phyloP scores from a whole-genome alignment of 1,140 invertebrate species.

The Panagrolaimus sp. region DNA sequence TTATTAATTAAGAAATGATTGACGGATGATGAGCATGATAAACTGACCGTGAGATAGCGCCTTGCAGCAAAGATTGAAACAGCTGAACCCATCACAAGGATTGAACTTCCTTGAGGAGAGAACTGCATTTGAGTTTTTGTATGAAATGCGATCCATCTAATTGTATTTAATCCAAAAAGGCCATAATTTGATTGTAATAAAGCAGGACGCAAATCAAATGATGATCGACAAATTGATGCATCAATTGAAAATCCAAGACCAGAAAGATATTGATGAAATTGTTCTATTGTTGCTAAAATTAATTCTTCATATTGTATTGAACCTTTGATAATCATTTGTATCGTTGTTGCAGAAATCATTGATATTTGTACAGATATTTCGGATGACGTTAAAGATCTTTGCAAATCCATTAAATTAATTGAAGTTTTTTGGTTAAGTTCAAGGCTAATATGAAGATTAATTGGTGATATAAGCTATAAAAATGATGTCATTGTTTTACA shows the following conservation, averaged over 20 bases:
- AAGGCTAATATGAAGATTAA: slow-evolving; percentile 9
- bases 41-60: slow-evolving; percentile 30
- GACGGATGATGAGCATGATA: too few species aligned
- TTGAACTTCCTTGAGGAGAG: slow-evolving; percentile 21
- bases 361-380: slow-evolving; percentile 4
- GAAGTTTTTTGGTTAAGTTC: background rate
- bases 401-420: slow-evolving; percentile 1
- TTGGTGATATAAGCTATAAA: slow-evolving; percentile 22
- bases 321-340: background rate
- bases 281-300: background rate
- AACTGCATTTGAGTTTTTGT: slow-evolving; percentile 46
- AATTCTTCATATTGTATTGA: background rate
- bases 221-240: slow-evolving; percentile 21
- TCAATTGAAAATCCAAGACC: background rate
- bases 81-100: slow-evolving; percentile 25
- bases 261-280: background rate
- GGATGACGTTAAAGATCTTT: background rate
- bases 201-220: slow-evolving; percentile 35
- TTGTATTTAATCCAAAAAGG: slow-evolving; percentile 30
- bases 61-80: slow-evolving; percentile 30
- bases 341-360: background rate
- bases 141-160: slow-evolving; percentile 39
- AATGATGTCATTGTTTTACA: too few species aligned
- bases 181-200: slow-evolving; percentile 21
- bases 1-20: too few species aligned